phyloP scores from a whole-genome alignment of 2,888 invertebrate genomes.

The Cephus pygmeus region DNA sequence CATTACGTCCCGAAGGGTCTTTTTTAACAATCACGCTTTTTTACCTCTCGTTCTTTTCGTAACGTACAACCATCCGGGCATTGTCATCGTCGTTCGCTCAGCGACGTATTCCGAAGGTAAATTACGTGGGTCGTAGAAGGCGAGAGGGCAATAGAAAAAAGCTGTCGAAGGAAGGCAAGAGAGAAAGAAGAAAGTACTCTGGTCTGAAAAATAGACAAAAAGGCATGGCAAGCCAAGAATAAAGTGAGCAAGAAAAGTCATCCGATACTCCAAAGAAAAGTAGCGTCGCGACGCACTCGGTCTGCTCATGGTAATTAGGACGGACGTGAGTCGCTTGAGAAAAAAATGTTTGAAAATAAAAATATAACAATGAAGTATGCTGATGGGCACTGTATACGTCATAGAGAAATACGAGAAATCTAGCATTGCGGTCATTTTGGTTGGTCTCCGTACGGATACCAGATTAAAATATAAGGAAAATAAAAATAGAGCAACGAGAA shows the following conservation, averaged over 20 bases:
- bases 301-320: background rate
- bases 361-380: background rate
- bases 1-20: background rate
- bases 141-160: background rate
- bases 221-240: background rate
- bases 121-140: background rate
- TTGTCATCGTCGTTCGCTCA: background rate
- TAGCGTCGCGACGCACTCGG: background rate
- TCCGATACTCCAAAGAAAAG: background rate
- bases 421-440: background rate
- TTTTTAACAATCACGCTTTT: slow-evolving; percentile 8
- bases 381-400: background rate
- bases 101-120: background rate
- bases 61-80: background rate
- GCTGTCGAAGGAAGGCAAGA: background rate
- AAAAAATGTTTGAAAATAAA: background rate
- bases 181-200: background rate
- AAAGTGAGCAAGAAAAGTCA: background rate
- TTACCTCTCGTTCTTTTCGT: background rate
- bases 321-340: background rate
- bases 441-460: background rate
- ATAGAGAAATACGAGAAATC: background rate
- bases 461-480: background rate
- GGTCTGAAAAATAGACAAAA: background rate
- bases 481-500: background rate